Base-by-base conservation (phyloP, 2,888 invertebrate species). In the Calameuta idolon region DNA sequence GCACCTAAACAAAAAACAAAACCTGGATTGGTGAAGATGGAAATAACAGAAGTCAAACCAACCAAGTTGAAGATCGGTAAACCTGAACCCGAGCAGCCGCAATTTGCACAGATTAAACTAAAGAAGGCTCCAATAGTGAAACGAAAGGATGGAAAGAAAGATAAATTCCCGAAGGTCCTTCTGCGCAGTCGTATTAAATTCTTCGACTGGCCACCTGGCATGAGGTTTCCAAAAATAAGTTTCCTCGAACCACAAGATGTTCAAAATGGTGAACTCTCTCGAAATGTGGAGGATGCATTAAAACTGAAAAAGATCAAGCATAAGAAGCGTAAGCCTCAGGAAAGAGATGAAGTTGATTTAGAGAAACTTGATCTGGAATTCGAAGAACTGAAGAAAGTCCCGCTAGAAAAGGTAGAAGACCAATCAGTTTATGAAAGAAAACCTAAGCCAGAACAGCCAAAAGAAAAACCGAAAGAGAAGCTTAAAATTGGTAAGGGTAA, bases 401-500 rank as follows among this genome's bases (percentile, higher is more conserved):
- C 91, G 81, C 84, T 90, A 23, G 91, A 91, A 80, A 89, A 89
- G 82, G 87, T 89, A 4, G 92, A 92, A 81, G 89, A 92, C 35
- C 89, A 89, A 81, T 89, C 86, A 34, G 88, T 86, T 71, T 87
- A 84, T 77, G 83, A 91, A 85, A 91, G 92, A 23, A 90, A 90
- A 77, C 69, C 76, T 34, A 77, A 76, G 77, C 12, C 74, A 33
- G 73, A 80, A 75, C 83, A 69, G 74, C 83, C 76, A 82, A 85
- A 40, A 75, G 84, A 78, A 75, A 84, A 83, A 87, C 87, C 34
- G 84, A 84, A 77, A 82, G 83, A 30, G 86, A 86, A 75, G 77
- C 83, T 93, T 0, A 91, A 91, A 76, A 84, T 93, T 68, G 92
- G 92, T 11, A 93, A 93, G 86, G 93, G 93, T 34, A 92, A 93